phyloP scores from a whole-genome alignment of 1,140 invertebrate species.

The Meloidogyne hapla region DNA sequence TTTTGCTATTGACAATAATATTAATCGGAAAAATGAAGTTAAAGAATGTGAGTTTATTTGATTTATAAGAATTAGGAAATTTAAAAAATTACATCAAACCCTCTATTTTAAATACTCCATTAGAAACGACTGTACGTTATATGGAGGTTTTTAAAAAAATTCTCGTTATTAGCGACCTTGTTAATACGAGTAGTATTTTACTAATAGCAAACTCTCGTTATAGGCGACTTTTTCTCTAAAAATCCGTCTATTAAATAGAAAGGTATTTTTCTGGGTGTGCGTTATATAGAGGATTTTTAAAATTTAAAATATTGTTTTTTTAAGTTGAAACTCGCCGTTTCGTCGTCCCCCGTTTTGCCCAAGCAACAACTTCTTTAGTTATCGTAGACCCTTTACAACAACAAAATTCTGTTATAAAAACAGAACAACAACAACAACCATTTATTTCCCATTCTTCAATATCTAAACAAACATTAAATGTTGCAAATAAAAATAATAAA shows the following conservation, averaged over 20 bases:
- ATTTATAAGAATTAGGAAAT: neutral
- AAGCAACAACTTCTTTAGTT: slow-evolving; percentile 59
- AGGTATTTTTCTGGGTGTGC: neutral
- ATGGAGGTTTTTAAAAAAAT: too few species aligned
- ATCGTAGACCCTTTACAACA: slow-evolving; percentile 62
- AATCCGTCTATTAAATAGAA: too few species aligned
- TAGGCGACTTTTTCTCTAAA: too few species aligned
- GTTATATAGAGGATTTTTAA: neutral
- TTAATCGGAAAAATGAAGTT: slow-evolving; percentile 28
- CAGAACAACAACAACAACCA: slow-evolving; percentile 31
- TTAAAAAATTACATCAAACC: neutral
- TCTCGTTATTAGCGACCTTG: too few species aligned
- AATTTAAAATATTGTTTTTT: slow-evolving; percentile 28
- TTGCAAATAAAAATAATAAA: neutral
- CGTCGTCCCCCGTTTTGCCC: slow-evolving; percentile 60
- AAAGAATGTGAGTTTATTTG: slow-evolving; percentile 55
- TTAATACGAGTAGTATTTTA: too few species aligned
- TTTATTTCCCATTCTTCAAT: slow-evolving; percentile 16
- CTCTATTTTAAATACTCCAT: too few species aligned
- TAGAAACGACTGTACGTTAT: too few species aligned
- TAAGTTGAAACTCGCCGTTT: slow-evolving; percentile 63
- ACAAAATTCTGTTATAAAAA: slow-evolving; percentile 33
- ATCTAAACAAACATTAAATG: slow-evolving; percentile 13
- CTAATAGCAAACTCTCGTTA: too few species aligned
- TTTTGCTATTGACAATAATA: slow-evolving; percentile 35